A percentile compares a stretch with the other conserved stretches of the same genome.
Evolutionary conservation across 2,888 invertebrate genomes (phyloP).

Genomic region (Chouioia cunea): DNA sequence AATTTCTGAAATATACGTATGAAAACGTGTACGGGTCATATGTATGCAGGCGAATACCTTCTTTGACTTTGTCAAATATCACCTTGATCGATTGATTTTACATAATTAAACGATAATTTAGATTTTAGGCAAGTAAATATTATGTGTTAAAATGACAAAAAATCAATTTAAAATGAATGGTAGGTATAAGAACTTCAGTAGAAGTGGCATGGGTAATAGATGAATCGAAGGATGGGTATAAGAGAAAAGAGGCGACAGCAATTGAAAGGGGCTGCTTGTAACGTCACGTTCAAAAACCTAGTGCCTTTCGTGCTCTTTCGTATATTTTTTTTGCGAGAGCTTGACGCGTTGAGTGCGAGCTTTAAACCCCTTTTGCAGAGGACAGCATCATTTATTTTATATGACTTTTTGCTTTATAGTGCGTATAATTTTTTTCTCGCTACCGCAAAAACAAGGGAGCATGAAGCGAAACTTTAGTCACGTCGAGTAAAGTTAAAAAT

Average conservation of each 20-base stretch:
- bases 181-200: no score
- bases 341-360: neutral
- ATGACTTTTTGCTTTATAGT: constrained; percentile 15
- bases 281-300: constrained; percentile 28
- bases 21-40: no score
- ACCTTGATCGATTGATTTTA: no score
- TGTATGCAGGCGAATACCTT: no score
- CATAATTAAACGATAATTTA: no score
- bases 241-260: constrained; percentile 7
- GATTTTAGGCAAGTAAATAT: no score
- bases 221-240: no score
- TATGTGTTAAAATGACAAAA: no score
- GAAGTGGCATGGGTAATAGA: no score
- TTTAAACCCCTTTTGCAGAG: neutral
- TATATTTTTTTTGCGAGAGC: neutral
- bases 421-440: neutral
- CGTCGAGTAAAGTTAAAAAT: constrained; percentile 8
- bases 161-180: no score
- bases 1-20: no score
- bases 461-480: constrained; percentile 5
- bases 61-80: no score
- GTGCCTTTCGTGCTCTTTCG: constrained; percentile 9
- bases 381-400: constrained; percentile 1
- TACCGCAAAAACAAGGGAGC: neutral
- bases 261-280: constrained; percentile 34